Base-by-base conservation (phyloP, 2,888 invertebrate species). In the Orthosia gracilis region DNA sequence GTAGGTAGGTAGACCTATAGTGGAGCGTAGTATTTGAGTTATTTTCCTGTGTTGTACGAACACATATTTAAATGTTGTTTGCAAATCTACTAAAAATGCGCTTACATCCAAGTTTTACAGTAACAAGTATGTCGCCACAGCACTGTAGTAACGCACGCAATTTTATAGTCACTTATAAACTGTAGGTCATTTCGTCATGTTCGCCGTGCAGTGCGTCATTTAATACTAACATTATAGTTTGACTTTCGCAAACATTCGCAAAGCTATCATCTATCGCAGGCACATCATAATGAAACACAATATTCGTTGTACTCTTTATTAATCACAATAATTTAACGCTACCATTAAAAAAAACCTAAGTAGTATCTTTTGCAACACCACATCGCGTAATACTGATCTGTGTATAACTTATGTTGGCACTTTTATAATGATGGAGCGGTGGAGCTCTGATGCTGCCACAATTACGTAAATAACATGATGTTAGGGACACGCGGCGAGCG, bases 401-500 rank as follows among this genome's bases (percentile, higher is more conserved):
- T 78, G 81, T 89, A 86, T 87, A 89, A 89, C 84, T 91, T 90
- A 87, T 88, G 86, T 94, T 94, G 94, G 94, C 94, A 95, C 93
- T 85, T 90, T 88, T 85, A 85, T 82, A 87, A 86, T 89, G 86
- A 86, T 77, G 73, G 73, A 83, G 82, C 62, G 23, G 50, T 45
- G 23, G 54, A 55, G 54, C 58, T 54, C 54, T 45, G 58, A 65
- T 68, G 69, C 59, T 67, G 59, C 23, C 69, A 82, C 78, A 83
- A 62, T 65, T 66, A 65, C 45, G 52, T 69, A 26, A 40, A 75
- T 61, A 40, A 54, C 59, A 40, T 40, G 26, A 73, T 15, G 49
- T 61, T 49, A 40, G n/a, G 23, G 52, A 9, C 70, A 62, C 65
- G 62, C 55, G 65, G 52, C 26, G 13, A 21, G 17, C 57, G 52